These are phyloP conservation scores for Rhopalosiphum maidis DNA, from an alignment of 1,140 invertebrate species.

Conservation along the genomic window DNA sequence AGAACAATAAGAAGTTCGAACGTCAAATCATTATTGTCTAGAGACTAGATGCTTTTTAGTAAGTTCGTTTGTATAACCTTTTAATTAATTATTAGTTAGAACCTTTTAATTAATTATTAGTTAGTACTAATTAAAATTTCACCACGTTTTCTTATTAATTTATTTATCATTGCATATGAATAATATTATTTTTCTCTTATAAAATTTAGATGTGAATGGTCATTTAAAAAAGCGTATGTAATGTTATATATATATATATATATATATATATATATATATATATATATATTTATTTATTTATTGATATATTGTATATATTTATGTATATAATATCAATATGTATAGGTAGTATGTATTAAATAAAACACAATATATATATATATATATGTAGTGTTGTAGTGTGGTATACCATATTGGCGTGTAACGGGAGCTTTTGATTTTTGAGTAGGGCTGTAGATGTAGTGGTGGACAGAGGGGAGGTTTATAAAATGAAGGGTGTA, in stretches of 20 bases:
- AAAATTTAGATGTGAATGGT: not conserved
- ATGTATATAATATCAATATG: not conserved
- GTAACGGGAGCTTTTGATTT: slow-evolving; percentile 48
- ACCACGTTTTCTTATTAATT: too few relatives aligned
- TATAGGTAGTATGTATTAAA: not conserved
- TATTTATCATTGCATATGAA: not conserved
- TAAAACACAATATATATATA: too few relatives aligned
- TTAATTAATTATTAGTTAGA: too few relatives aligned
- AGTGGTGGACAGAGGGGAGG: not conserved
- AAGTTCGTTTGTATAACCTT: too few relatives aligned
- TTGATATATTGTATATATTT: too few relatives aligned
- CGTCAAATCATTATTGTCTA: too few relatives aligned
- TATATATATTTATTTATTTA: too few relatives aligned
- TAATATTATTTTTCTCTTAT: not conserved
- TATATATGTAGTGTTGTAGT: not conserved
- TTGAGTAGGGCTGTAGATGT: not conserved
- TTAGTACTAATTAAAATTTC: too few relatives aligned
- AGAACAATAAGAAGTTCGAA: too few relatives aligned
- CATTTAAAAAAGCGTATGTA: not conserved
- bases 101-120: too few relatives aligned
- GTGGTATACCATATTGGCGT: not conserved
- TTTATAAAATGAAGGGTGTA: slow-evolving; percentile 11
- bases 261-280: not conserved
- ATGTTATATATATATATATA: not conserved
- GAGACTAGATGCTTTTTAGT: too few relatives aligned